phyloP scores from a whole-genome alignment of 1,140 invertebrate genomes.

The Triops longicaudatus region DNA sequence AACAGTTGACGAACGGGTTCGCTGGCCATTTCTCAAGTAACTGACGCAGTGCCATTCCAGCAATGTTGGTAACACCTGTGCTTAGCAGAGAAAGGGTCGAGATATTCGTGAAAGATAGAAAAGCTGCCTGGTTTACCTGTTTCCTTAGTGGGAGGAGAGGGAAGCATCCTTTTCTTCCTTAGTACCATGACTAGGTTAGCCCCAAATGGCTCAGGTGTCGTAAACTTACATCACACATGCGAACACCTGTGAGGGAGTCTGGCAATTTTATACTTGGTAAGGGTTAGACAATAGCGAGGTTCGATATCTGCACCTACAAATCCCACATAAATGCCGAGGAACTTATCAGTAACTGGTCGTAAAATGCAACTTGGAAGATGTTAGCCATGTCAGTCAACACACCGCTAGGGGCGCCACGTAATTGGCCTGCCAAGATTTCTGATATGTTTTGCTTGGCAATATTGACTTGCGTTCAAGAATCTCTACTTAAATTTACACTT shows the following conservation, averaged over 20 bases:
- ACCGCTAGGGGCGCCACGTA: too few species aligned
- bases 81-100: not conserved
- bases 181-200: not conserved
- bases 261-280: not conserved
- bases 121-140: not conserved
- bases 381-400: too few species aligned
- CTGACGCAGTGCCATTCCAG: not conserved
- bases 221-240: slow-evolving; percentile 1
- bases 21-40: not conserved
- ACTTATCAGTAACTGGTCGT: too few species aligned
- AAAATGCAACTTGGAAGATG: too few species aligned
- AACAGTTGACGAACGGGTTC: not conserved
- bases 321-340: too few species aligned
- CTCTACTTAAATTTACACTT: too few species aligned
- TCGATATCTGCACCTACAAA: too few species aligned
- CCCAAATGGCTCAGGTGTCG: not conserved
- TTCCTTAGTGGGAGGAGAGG: not conserved
- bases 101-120: slow-evolving; percentile 7
- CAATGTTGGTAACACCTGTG: slow-evolving; percentile 1
- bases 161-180: slow-evolving; percentile 3
- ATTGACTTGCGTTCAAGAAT: too few species aligned
- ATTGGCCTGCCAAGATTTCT: too few species aligned
- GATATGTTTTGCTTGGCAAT: too few species aligned
- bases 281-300: not conserved
- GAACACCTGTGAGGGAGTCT: not conserved